phyloP scores from a whole-genome alignment of 1,140 invertebrate genomes.

The Hormaphis cornu region DNA sequence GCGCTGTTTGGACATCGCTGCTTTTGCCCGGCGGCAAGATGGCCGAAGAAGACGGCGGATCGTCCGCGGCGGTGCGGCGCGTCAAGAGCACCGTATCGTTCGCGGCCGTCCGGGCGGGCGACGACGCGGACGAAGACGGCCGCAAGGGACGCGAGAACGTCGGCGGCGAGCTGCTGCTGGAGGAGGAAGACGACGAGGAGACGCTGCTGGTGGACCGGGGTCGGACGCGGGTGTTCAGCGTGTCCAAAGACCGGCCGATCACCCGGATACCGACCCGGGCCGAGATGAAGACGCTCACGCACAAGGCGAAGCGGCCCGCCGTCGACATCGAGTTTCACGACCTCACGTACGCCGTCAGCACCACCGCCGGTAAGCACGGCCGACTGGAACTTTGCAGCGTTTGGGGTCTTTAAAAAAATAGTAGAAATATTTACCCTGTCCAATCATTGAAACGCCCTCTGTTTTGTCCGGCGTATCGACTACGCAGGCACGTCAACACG shows the following conservation, averaged over 20 bases:
- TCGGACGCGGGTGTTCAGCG: constrained; percentile 1
- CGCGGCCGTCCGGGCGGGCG: neutral
- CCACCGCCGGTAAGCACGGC: constrained; percentile 54
- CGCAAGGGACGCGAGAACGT: no score
- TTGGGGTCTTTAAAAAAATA: no score
- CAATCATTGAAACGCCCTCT: no score
- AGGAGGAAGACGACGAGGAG: neutral
- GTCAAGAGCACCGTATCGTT: neutral
- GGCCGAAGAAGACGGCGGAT: neutral
- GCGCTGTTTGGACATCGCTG: no score
- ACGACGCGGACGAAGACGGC: neutral
- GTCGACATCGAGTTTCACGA: constrained; percentile 64
- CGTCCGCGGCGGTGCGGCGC: neutral
- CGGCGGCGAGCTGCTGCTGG: neutral
- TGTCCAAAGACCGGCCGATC: constrained; percentile 19
- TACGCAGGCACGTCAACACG: no score
- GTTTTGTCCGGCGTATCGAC: no score
- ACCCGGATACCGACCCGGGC: constrained; percentile 35
- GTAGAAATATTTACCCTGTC: no score
- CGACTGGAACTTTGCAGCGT: no score
- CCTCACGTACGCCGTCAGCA: constrained; percentile 55
- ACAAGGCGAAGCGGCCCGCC: constrained; percentile 52
- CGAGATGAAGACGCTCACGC: constrained; percentile 43
- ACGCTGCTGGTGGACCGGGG: neutral
- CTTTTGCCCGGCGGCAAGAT: neutral